Percentiles rank a stretch among this genome's conserved stretches.
These are phyloP conservation scores for Nomia melanderi DNA, from an alignment of 1,140 invertebrate species.

Conservation along the genomic window DNA sequence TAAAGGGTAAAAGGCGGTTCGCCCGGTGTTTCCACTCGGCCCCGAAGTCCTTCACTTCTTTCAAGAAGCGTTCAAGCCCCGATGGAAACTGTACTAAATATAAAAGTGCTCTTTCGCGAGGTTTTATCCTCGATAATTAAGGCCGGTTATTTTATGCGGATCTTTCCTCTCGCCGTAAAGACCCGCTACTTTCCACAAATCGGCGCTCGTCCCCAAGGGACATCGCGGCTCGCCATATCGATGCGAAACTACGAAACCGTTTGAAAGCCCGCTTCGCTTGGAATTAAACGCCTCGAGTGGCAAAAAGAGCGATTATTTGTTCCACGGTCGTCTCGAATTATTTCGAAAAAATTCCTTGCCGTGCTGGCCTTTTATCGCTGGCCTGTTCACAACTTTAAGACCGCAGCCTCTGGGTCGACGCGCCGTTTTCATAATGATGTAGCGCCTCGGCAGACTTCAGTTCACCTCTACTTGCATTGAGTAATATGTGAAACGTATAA, in stretches of 20 bases:
- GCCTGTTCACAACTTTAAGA: background rate
- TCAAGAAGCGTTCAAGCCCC: background rate
- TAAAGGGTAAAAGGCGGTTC: background rate
- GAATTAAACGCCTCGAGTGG: conserved; percentile 23
- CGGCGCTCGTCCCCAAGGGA: conserved; percentile 21
- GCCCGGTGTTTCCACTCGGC: background rate
- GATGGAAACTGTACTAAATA: conserved; percentile 10
- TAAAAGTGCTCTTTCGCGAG: background rate
- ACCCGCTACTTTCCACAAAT: too few species aligned
- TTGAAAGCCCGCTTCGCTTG: background rate
- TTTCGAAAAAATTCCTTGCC: background rate
- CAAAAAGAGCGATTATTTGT: conserved; percentile 20
- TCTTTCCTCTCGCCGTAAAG: background rate
- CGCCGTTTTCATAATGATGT: background rate
- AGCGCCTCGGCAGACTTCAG: too few species aligned
- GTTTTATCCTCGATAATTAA: conserved; percentile 8
- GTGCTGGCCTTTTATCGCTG: background rate
- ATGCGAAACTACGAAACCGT: conserved; percentile 24
- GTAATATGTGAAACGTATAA: too few species aligned
- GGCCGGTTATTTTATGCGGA: background rate
- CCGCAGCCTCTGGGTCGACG: background rate
- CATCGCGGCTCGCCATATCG: background rate
- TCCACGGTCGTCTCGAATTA: background rate
- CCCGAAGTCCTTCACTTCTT: background rate
- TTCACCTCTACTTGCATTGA: too few species aligned